These are phyloP conservation scores for Clarias magur DNA, from an alignment of 2,113 vertebrate species.

Conservation along the genomic window DNA sequence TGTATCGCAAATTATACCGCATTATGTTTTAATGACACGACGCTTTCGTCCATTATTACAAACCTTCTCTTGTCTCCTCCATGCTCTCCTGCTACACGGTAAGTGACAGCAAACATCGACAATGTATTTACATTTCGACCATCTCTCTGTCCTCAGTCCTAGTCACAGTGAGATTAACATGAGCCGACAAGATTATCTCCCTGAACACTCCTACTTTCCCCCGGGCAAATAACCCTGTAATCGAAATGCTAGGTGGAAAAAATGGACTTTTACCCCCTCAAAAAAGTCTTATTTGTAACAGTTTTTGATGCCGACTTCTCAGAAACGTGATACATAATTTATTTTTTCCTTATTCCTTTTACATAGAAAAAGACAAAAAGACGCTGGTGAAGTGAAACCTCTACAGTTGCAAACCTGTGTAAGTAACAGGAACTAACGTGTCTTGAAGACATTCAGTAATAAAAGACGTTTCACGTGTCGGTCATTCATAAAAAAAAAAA, in stretches of 20 bases:
- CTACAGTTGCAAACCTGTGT: not conserved
- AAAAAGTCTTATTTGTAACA: not conserved
- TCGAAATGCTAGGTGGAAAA: not conserved
- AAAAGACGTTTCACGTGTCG: not conserved
- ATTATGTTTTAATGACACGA: not conserved
- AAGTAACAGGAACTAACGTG: not conserved
- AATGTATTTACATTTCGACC: constrained; percentile 35
- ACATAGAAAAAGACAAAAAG: not conserved
- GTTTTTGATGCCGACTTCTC: not conserved
- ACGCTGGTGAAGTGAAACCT: not conserved
- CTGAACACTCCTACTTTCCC: constrained; percentile 61
- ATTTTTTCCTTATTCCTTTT: not conserved
- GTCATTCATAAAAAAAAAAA: not conserved
- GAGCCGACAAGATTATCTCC: constrained; percentile 54
- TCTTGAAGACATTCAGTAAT: not conserved
- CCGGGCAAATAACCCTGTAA: constrained; percentile 42
- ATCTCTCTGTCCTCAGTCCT: constrained; percentile 20
- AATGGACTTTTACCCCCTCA: not conserved
- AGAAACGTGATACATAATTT: not conserved
- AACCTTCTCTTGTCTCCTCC: constrained; percentile 61
- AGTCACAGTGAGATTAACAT: constrained; percentile 54
- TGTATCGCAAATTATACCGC: not conserved
- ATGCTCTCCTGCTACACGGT: constrained; percentile 48
- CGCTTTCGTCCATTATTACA: not conserved
- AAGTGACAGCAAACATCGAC: not conserved